These are phyloP conservation scores for Todiramphus chloris DNA, from an alignment of 2,113 vertebrate species.

Conservation along the genomic window DNA sequence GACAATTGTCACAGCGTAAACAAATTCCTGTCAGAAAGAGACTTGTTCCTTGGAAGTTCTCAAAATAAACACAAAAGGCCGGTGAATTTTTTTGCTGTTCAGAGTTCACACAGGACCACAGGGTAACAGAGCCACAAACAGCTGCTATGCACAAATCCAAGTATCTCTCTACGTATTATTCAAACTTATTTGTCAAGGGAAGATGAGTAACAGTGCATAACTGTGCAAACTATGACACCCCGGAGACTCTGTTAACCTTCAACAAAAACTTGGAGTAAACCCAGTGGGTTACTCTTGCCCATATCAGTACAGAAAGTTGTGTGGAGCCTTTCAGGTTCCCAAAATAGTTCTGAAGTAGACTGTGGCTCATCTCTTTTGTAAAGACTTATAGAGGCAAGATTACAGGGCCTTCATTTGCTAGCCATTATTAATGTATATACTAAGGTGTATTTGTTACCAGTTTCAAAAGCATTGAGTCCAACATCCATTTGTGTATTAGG, in stretches of 20 bases:
- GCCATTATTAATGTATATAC: rapidly evolving
- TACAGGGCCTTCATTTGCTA: neutral
- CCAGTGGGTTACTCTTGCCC: neutral
- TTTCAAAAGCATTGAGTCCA: neutral
- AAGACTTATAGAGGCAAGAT: rapidly evolving
- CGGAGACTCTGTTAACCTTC: neutral
- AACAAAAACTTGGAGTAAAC: neutral
- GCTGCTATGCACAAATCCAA: neutral
- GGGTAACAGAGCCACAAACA: neutral
- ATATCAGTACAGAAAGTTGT: neutral
- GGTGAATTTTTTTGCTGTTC: neutral
- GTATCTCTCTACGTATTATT: neutral
- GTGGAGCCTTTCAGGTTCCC: neutral
- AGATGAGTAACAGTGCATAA: rapidly evolving
- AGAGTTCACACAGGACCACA: neutral
- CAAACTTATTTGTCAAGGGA: neutral
- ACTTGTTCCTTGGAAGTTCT: neutral
- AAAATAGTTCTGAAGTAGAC: neutral
- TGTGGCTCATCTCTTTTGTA: neutral
- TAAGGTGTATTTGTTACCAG: neutral
- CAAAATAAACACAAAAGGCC: neutral
- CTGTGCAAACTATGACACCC: rapidly evolving
- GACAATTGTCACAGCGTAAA: neutral
- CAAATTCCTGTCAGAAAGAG: neutral
- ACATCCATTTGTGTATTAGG: neutral